Percentiles rank a stretch among this genome's conserved stretches.
Conservation (phyloP, 2,888 invertebrate genomes). For the Gisinianus flammeolus region DNA sequence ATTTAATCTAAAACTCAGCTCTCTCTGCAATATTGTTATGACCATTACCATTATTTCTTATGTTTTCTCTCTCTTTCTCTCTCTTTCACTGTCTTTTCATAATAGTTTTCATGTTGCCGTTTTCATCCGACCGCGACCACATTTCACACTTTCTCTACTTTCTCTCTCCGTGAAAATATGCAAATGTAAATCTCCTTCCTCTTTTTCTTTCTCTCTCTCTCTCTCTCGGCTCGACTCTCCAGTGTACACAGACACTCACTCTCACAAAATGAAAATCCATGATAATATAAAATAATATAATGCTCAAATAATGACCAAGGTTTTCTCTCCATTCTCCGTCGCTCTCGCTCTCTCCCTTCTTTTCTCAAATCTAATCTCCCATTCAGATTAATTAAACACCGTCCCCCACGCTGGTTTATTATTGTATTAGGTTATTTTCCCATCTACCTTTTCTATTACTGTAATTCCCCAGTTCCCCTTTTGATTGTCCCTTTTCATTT, state of each 20-base stretch:
- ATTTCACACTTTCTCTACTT: neutral
- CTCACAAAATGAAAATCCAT: slow-evolving; percentile 21
- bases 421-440: slow-evolving; percentile 24
- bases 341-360: neutral
- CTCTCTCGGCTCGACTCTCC: neutral
- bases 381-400: slow-evolving; percentile 32
- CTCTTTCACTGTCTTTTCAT: neutral
- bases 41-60: slow-evolving; percentile 21
- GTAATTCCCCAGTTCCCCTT: neutral
- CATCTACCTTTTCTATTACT: slow-evolving; percentile 3
- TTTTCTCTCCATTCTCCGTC: neutral
- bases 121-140: neutral
- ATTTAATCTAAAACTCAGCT: slow-evolving; percentile 24
- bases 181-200: neutral
- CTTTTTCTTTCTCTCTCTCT: neutral
- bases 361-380: slow-evolving; percentile 18
- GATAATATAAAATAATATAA: slow-evolving; percentile 20
- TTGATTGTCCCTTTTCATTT: slow-evolving; percentile 12
- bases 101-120: neutral
- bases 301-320: slow-evolving; percentile 15
- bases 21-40: slow-evolving; percentile 22
- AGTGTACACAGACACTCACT: neutral
- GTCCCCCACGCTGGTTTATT: slow-evolving; percentile 24
- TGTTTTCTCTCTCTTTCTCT: neutral
- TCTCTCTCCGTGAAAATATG: neutral